Conservation (phyloP, 2,113 vertebrate genomes). For the Amphiprion ocellaris region DNA sequence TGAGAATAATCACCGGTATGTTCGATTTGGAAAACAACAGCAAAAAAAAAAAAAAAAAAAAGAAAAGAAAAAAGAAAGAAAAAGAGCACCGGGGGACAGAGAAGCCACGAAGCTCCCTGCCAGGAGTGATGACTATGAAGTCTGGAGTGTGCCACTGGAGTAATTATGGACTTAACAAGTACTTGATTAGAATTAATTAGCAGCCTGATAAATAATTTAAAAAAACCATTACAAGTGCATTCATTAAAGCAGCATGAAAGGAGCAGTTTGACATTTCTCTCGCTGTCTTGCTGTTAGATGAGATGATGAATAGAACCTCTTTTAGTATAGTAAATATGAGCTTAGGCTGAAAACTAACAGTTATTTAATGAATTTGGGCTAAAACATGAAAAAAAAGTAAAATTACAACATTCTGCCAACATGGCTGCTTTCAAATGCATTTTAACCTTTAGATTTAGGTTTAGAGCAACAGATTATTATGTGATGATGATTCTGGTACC, state of each 20-base stretch:
- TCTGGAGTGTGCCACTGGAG: slow-evolving; percentile 44
- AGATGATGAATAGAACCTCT: no score
- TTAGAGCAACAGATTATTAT: no score
- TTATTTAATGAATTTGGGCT: no score
- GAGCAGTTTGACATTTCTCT: not conserved
- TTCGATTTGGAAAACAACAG: slow-evolving; percentile 34
- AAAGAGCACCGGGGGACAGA: slow-evolving; percentile 75
- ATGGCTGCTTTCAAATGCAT: no score
- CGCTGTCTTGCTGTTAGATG: no score
- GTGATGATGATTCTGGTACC: no score
- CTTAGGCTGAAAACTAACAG: no score
- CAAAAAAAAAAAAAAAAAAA: slow-evolving; percentile 13
- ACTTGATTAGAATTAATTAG: not conserved
- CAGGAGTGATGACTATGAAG: slow-evolving; percentile 44
- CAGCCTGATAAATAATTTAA: not conserved
- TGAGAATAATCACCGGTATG: slow-evolving; percentile 47
- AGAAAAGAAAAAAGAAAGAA: slow-evolving; percentile 23
- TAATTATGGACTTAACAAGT: slow-evolving; percentile 14
- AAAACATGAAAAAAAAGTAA: no score
- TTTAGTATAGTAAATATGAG: no score
- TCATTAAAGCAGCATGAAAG: not conserved
- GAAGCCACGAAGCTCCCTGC: slow-evolving; percentile 50
- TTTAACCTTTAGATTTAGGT: no score
- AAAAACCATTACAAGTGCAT: not conserved
- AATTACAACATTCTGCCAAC: no score